Evolutionary conservation across 1,140 invertebrate species (phyloP).

Genomic region (Nilaparvata lugens): DNA sequence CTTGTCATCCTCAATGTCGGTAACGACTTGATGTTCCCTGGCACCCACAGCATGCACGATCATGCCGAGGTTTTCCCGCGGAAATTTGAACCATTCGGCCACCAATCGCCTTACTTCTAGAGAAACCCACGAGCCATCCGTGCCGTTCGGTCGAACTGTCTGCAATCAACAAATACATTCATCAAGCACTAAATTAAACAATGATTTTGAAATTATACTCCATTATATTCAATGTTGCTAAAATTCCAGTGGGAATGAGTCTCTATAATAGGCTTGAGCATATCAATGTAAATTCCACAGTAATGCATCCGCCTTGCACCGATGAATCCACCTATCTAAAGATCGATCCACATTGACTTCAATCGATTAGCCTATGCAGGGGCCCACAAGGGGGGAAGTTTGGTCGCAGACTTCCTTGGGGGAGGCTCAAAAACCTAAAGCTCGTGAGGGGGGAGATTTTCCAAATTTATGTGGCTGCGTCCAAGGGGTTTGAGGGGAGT

Average conservation of each 20-base stretch:
- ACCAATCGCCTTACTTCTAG: conserved; percentile 68
- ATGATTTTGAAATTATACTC: background rate
- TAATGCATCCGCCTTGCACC: too few relatives aligned
- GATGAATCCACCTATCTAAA: too few relatives aligned
- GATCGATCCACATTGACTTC: too few relatives aligned
- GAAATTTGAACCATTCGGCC: conserved; percentile 60
- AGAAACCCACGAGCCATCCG: conserved; percentile 56
- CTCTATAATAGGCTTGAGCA: too few relatives aligned
- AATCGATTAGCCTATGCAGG: too few relatives aligned
- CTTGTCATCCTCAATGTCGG: conserved; percentile 31
- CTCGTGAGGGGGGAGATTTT: too few relatives aligned
- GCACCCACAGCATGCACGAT: conserved; percentile 53
- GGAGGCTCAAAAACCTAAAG: too few relatives aligned
- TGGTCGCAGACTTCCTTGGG: too few relatives aligned
- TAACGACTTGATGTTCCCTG: conserved; percentile 32
- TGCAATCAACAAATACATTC: background rate
- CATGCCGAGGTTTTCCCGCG: conserved; percentile 61
- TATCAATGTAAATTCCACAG: too few relatives aligned
- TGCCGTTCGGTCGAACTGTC: conserved; percentile 27
- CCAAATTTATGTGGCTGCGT: too few relatives aligned
- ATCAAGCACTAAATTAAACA: background rate
- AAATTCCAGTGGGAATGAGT: background rate
- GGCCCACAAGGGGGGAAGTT: too few relatives aligned
- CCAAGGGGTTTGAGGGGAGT: too few relatives aligned
- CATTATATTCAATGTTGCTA: background rate